These are phyloP conservation scores for Puntigrus tetrazona DNA, from an alignment of 2,113 vertebrate genomes.

Conservation along the genomic window DNA sequence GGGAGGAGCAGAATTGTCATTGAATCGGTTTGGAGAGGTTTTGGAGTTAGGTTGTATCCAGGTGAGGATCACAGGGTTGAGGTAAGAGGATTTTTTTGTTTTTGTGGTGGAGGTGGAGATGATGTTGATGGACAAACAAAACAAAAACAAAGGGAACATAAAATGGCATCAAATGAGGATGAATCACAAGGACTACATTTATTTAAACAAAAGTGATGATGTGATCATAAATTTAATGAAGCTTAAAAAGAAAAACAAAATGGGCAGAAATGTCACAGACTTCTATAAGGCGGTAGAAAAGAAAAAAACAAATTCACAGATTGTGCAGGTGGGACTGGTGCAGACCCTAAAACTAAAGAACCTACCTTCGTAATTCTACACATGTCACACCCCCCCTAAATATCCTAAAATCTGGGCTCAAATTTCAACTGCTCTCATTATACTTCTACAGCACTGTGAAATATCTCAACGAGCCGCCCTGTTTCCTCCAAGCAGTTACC, in stretches of 20 bases:
- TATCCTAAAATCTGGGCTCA: neutral
- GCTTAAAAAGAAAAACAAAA: constrained; percentile 58
- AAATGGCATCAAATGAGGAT: constrained; percentile 82
- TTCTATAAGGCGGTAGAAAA: constrained; percentile 75
- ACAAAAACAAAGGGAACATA: constrained; percentile 74
- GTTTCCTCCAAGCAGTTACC: constrained; percentile 80
- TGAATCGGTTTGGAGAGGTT: constrained; percentile 56
- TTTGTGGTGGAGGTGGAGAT: constrained; percentile 60
- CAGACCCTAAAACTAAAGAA: constrained; percentile 80
- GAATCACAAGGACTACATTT: constrained; percentile 64
- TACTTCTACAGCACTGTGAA: neutral
- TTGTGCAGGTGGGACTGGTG: constrained; percentile 75
- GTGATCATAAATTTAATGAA: constrained; percentile 63
- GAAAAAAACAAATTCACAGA: constrained; percentile 68
- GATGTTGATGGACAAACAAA: constrained; percentile 78
- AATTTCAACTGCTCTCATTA: neutral
- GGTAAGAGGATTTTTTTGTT: constrained; percentile 53
- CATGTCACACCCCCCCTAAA: neutral
- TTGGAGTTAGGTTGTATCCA: constrained; percentile 54
- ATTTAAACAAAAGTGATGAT: constrained; percentile 72
- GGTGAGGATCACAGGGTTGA: constrained; percentile 45
- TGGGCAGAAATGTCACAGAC: constrained; percentile 66
- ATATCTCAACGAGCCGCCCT: constrained; percentile 23
- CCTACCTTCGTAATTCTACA: constrained; percentile 81
- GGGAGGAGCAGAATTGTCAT: constrained; percentile 52